These are phyloP conservation scores for Rhinatrema bivittatum DNA, from an alignment of 2,797 vertebrate species.

Conservation along the genomic window DNA sequence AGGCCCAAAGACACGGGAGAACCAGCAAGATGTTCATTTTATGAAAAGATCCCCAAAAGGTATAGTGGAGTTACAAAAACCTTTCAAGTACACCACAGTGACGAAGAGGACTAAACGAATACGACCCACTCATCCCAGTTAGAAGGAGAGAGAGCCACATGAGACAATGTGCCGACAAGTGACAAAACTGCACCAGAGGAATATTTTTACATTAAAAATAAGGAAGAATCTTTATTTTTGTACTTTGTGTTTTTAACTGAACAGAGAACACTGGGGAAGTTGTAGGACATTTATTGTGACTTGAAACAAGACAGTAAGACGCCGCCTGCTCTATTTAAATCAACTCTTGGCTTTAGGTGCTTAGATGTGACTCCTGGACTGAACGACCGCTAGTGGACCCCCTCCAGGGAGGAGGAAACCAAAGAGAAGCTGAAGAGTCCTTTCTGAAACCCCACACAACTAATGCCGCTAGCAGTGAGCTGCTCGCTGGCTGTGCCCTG, in stretches of 20 bases:
- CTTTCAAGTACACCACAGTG: constrained; percentile 78
- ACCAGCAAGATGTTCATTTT: constrained; percentile 81
- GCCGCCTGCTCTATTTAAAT: constrained; percentile 50
- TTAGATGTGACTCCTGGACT: constrained; percentile 49
- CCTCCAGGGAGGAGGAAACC: constrained; percentile 41
- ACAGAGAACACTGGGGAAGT: constrained; percentile 49
- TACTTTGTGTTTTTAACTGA: constrained; percentile 65
- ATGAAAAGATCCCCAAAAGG: constrained; percentile 79
- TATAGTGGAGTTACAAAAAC: constrained; percentile 66
- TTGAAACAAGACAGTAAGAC: constrained; percentile 44
- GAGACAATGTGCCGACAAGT: constrained; percentile 32
- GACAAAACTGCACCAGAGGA: constrained; percentile 64
- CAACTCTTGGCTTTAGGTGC: constrained; percentile 54
- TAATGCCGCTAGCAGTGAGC: constrained; percentile 50
- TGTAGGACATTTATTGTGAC: constrained; percentile 57
- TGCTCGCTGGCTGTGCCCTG: constrained; percentile 53
- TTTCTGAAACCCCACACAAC: constrained; percentile 52
- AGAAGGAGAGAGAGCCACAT: constrained; percentile 37
- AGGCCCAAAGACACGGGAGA: constrained; percentile 74
- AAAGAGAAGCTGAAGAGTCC: constrained; percentile 64
- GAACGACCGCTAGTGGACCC: constrained; percentile 51
- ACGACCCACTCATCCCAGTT: constrained; percentile 64
- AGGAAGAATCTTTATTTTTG: constrained; percentile 75
- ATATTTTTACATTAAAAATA: constrained; percentile 75
- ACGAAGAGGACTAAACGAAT: constrained; percentile 73